Conservation (phyloP, 2,113 vertebrate genomes). For the Chelonoidis abingdonii region DNA sequence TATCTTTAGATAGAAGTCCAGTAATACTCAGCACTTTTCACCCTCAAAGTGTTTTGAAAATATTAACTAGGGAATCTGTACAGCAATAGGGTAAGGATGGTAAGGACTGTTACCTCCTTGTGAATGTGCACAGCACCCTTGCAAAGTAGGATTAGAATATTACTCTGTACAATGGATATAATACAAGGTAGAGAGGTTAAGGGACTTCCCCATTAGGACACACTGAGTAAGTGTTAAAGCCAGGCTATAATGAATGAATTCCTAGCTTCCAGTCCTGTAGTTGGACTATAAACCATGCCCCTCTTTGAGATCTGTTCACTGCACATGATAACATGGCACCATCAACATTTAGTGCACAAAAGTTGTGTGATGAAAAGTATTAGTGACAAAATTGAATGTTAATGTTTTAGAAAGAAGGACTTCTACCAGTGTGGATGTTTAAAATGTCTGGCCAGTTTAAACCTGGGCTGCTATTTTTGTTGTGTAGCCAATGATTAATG, state of each 20-base stretch:
- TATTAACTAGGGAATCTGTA: constrained; percentile 27
- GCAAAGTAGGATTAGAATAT: neutral
- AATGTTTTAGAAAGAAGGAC: neutral
- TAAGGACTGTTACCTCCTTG: constrained; percentile 33
- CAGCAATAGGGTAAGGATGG: constrained; percentile 5
- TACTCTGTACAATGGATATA: neutral
- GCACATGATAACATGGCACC: neutral
- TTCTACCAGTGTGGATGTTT: accelerated
- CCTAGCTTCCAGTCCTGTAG: neutral
- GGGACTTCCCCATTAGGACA: neutral
- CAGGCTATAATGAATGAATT: constrained; percentile 23
- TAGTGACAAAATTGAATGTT: neutral
- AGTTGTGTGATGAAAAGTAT: neutral
- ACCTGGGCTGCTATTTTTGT: neutral
- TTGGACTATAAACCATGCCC: neutral
- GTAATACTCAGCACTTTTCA: constrained; percentile 68
- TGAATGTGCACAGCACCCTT: neutral
- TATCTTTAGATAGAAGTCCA: constrained; percentile 69
- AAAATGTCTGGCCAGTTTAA: accelerated
- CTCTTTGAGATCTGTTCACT: neutral
- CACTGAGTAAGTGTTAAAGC: neutral
- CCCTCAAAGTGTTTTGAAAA: constrained; percentile 71
- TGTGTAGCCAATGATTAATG: no score
- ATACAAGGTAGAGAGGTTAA: neutral
- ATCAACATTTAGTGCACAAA: no score